Evolutionary conservation across 2,888 invertebrate species (phyloP), one percentile per base, ranked within the genome.

Genomic region (Sarcophaga carnaria): DNA sequence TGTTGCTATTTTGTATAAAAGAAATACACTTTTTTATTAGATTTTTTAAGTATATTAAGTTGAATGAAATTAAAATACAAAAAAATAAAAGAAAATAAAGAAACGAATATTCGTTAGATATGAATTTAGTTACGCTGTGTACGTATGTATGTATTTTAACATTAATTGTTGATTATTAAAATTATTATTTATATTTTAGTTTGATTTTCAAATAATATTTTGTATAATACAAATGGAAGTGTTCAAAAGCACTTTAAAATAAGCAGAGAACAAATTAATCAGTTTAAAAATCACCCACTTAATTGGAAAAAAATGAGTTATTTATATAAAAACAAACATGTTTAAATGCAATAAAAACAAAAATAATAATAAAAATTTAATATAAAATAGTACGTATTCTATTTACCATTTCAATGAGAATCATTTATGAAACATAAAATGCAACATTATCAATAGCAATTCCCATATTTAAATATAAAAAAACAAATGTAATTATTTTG

Each of bases 211-310:
- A 54, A 54, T 54, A 14, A 54, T 37, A 17, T 54, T 70, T 60
- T 83, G 20, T 63, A 20, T 25, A 69, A 72, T 22, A 77, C 12
- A 71, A 75, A 59, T 54, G 12, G 25, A 86, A 86, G 69, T 85
- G 83, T 72, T 74, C 80, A 63, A 77, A 85, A 79, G 72, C 88
- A 88, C 85, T 85, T 83, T 67, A 80, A 86, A 87, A 69, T 60
- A 14, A 67, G 62, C 71, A 69, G 66, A 54, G 14, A 49, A 49
- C 5, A 54, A 54, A 54, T 1, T 54, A 80, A 72, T 86, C 66
- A 67, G 67, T 67, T 79, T 76, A 75, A 49, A 85, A 82, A 86
- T 82, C 77, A 78, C 78, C 75, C 72, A 76, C 66, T 71, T 74
- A 25, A 77, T 64, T 77, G 60, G 63, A 69, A 60, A 45, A n/a